Base-by-base conservation (phyloP, 2,113 vertebrate species). In the Urocolius indicus region DNA sequence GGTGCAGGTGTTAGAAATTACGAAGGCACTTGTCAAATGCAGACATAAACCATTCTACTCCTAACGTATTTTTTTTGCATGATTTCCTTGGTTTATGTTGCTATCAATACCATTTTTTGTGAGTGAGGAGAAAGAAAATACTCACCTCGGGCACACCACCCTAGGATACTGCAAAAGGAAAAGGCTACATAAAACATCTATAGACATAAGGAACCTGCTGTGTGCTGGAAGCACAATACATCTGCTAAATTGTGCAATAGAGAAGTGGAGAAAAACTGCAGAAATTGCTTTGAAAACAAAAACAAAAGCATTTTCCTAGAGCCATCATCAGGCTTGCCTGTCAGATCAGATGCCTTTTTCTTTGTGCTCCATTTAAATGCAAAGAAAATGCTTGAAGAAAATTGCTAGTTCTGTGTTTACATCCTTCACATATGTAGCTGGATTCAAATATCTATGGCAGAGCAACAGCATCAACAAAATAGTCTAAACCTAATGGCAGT, bases 241-340 rank as follows among this genome's bases (percentile, higher is more conserved):
- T 73, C 66, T 17, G 68, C 83, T 92, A 71, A 92, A 87, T 0
- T 46, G 75, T 71, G 90, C 92, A 81, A 84, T 7, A 84, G 41
- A 84, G 68, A 80, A 87, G 93, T 12, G 21, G 27, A 71, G 58
- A 68, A 93, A 91, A 96, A 74, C 63, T 86, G 91, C 83, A 94
- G 69, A 96, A 96, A 95, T 93, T 90, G 76, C 92, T 97, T 79
- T 68, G 76, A 86, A 95, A 95, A 93, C 87, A 87, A 77, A 89
- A 93, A 3, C 51, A 82, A 93, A 79, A 38, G 32, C 74, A 65
- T 89, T 97, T 94, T 93, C 86, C 76, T 84, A 63, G 36, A 93
- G 93, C 80, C 85, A 92, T 86, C 90, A 89, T 92, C 93, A 93
- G 61, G 92, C 92, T 89, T 87, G 38, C 88, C 92, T 97, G 93